These are phyloP conservation scores for Calypte anna DNA, from an alignment of 2,113 vertebrate species.

Conservation along the genomic window DNA sequence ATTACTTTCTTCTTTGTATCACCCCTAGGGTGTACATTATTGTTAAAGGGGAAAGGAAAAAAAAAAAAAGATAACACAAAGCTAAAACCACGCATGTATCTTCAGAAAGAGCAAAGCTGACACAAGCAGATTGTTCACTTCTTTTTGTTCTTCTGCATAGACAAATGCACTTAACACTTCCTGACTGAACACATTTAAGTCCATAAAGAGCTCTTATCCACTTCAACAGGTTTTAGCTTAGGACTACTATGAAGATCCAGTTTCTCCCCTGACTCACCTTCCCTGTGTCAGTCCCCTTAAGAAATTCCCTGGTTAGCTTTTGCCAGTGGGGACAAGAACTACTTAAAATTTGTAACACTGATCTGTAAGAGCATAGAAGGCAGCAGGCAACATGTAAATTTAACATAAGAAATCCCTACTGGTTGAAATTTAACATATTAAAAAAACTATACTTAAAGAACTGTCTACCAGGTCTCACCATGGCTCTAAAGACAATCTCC, in stretches of 20 bases:
- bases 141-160: neutral
- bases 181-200: neutral
- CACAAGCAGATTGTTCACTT: neutral
- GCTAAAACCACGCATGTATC: neutral
- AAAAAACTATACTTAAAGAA: neutral
- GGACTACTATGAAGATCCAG: neutral
- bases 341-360: neutral
- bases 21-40: neutral
- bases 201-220: neutral
- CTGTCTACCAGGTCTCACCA: neutral
- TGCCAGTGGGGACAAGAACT: neutral
- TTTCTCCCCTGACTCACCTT: neutral
- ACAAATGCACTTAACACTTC: neutral
- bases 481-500: neutral
- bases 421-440: neutral
- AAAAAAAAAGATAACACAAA: too few relatives aligned
- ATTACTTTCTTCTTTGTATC: neutral
- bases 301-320: neutral
- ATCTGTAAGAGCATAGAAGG: neutral
- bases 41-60: neutral
- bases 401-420: neutral
- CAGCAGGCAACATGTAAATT: neutral
- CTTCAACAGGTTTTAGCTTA: neutral
- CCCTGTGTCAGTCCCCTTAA: neutral
- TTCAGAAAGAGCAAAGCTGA: constrained; percentile 28